Base-by-base conservation (phyloP, 2,888 invertebrate species). In the Chrysodeixis includens region DNA sequence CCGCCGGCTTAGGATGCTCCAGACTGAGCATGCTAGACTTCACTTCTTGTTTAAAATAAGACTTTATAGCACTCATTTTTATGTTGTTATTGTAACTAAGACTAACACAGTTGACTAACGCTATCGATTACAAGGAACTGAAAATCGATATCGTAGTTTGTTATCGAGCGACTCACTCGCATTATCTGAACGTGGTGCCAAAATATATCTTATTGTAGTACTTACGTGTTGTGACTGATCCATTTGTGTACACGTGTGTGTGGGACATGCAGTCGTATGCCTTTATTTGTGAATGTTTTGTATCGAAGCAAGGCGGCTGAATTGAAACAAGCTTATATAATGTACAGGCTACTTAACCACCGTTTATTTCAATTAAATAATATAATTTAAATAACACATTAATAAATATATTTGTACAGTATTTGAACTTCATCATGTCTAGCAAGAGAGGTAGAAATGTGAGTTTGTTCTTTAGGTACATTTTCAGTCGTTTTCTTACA, bases 11-110 rank as follows among this genome's bases (percentile, higher is more conserved):
- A 5, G 87, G 83, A 72, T 94, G 91, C 61, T 92, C 91, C 66
- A 94, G 76, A 9, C 86, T 87, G 46, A 93, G 76, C 87, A 90
- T 93, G 46, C 80, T 81, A 69, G 83, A 80, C 59, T 88, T 85
- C 9, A 82, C 81, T 82, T 95, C 92, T 71, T 90, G 82, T 75
- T 86, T 89, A 67, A 92, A 93, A 86, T 92, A 95, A 14, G 81
- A 81, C 74, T 89, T 93, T 30, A 93, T 66, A 30, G 82, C 90
- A 86, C 87, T 88, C 94, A 94, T 94, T 63, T 80, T 81, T 70
- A 71, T 67, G 68, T 78, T 78, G 63, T 78, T 74, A 56, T 78
- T 56, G 73, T 71, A 66, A 65, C 66, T 52, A 55, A 26, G 26
- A 26, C 26, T 53, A 56, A 74, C 71, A 79, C 79, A 76, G 67